Evolutionary conservation across 53 echinoderm and acorn worm genomes (phyloP).

Genomic region (Crossaster papposus): DNA sequence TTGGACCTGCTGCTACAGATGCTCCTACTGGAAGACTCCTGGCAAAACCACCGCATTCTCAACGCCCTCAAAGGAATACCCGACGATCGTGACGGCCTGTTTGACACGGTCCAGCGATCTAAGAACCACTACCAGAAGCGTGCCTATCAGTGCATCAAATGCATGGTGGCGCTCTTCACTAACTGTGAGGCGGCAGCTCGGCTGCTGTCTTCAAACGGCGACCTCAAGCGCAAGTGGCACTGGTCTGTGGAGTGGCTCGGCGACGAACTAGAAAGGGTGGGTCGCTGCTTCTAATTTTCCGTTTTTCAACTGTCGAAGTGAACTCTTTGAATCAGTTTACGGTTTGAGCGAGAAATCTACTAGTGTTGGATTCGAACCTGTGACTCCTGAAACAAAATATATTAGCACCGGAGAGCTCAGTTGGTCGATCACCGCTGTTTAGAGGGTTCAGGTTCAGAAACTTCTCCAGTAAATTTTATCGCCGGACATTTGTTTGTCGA

Average conservation of each 20-base stretch:
- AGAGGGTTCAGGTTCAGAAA: too few relatives aligned
- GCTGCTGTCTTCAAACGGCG: constrained; percentile 84
- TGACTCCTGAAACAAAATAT: too few relatives aligned
- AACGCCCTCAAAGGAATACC: constrained; percentile 99
- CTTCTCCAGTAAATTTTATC: too few relatives aligned
- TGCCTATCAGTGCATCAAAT: constrained; percentile 99
- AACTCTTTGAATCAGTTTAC: too few relatives aligned
- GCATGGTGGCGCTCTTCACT: constrained; percentile 99
- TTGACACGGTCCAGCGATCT: constrained; percentile 99
- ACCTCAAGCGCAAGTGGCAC: constrained; percentile 97
- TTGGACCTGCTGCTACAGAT: constrained; percentile 93
- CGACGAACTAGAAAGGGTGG: constrained; percentile 95
- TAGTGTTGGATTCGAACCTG: too few relatives aligned
- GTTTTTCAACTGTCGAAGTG: too few relatives aligned
- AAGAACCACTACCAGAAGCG: constrained; percentile 99
- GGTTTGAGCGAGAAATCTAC: too few relatives aligned
- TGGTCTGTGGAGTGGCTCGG: constrained; percentile 99
- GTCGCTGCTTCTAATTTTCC: constrained; percentile 8
- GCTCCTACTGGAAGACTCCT: constrained; percentile 90
- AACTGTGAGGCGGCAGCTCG: constrained; percentile 91
- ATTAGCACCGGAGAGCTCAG: too few relatives aligned
- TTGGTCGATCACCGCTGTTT: too few relatives aligned
- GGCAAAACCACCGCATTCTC: constrained; percentile 97
- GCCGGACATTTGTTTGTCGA: too few relatives aligned
- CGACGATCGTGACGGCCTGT: constrained; percentile 96